Percentiles rank a stretch among this genome's conserved stretches.
Evolutionary conservation across 1,140 invertebrate species (phyloP).

Genomic region (Drosophila sulfurigaster): DNA sequence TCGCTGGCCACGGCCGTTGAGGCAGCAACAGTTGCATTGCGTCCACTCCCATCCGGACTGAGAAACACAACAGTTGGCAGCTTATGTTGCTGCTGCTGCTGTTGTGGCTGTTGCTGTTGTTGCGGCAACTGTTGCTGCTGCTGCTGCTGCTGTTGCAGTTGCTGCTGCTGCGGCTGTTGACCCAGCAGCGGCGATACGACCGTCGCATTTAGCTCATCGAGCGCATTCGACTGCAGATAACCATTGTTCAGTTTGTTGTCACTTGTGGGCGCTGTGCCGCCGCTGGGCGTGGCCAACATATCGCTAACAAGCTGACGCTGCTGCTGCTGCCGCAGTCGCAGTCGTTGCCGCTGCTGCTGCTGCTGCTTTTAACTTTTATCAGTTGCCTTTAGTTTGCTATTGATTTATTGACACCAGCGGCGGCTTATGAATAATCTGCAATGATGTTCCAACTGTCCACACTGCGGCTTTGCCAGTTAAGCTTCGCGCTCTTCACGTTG

Average conservation of each 20-base stretch:
- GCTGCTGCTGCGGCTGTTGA: constrained; percentile 16
- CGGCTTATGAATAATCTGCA: constrained; percentile 14
- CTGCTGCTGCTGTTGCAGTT: constrained; percentile 4
- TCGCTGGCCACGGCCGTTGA: constrained; percentile 56
- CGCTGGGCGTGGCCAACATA: constrained; percentile 58
- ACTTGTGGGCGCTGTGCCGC: constrained; percentile 39
- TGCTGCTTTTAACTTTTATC: not conserved
- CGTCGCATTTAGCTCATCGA: constrained; percentile 64
- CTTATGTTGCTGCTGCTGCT: constrained; percentile 58
- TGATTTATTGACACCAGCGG: constrained; percentile 11
- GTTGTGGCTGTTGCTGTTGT: constrained; percentile 29
- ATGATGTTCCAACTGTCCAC: constrained; percentile 11
- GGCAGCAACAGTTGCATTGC: constrained; percentile 13
- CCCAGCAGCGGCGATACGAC: constrained; percentile 66
- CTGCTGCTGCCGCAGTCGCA: not conserved
- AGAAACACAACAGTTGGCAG: constrained; percentile 78
- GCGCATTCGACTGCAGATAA: constrained; percentile 64
- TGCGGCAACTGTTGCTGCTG: constrained; percentile 32
- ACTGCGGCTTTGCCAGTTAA: constrained; percentile 5
- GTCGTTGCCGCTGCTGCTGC: not conserved
- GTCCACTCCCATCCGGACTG: constrained; percentile 46
- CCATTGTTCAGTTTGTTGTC: constrained; percentile 67
- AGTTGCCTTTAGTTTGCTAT: not conserved
- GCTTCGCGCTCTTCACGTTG: constrained; percentile 7
- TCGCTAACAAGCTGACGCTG: constrained; percentile 7